Base-by-base conservation (phyloP, 2,797 vertebrate genomes). In the Micrastur ruficollis region DNA sequence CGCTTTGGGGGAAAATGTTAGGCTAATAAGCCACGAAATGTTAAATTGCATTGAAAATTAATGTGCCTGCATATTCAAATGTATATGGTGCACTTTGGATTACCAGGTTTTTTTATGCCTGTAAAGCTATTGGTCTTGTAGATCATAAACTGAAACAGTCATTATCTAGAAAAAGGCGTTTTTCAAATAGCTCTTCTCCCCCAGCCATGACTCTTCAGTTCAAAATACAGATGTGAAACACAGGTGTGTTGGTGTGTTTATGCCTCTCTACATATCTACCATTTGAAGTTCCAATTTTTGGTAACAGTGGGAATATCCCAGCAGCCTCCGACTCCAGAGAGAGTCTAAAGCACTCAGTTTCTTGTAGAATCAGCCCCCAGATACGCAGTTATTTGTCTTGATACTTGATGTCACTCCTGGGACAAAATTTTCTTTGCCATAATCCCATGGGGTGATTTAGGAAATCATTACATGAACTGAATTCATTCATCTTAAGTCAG, bases 401-500 rank as follows among this genome's bases (percentile, higher is more conserved):
- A 36, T 86, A 16, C 53, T 86, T 71, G 75, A 72, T 90, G 68
- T 70, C 73, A 52, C 92, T 88, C 94, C 6, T 47, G 81, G 84
- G 95, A 95, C 89, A 90, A 62, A 56, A 62, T 85, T 91, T 95
- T 40, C 87, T 59, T 75, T 93, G 81, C 78, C 74, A 20, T 31
- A 8, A 42, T 95, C 86, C 82, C 91, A 27, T 0, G 44, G 62
- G 84, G 61, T 94, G 79, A 95, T 84, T 95, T 94, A 82, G 86
- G 72, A 76, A 87, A 89, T 90, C 80, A 92, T 96, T 81, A 68
- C 79, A 91, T 93, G 92, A 82, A 72, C 81, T 72, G 71, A 89
- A 93, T 90, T 87, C 79, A 90, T 73, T 96, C 82, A 67, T 83
- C 73, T 86, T 66, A 90, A 92, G 95, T 96, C 97, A 94, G 76